Evolutionary conservation across 2,888 invertebrate species (phyloP).

Genomic region (Stegophylla sp.): DNA sequence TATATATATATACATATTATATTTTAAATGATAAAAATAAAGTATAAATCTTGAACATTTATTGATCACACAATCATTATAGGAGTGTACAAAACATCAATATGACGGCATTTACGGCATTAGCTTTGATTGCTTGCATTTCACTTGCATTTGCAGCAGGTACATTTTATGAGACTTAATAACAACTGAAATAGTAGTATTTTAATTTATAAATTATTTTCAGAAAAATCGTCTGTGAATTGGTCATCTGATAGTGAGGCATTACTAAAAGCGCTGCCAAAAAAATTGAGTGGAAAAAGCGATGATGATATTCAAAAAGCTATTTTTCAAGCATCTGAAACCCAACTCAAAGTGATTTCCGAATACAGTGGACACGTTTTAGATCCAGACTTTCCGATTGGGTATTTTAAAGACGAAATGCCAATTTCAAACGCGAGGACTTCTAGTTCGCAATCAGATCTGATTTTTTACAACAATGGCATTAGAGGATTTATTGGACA

Average conservation of each 20-base stretch:
- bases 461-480: constrained; percentile 36
- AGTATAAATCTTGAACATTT: no score
- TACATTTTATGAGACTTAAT: constrained; percentile 1
- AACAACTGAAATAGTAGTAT: neutral
- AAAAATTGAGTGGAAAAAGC: constrained; percentile 32
- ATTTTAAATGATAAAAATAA: no score
- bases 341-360: constrained; percentile 41
- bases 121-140: neutral
- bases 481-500: constrained; percentile 39
- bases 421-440: constrained; percentile 33
- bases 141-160: constrained; percentile 27
- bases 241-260: constrained; percentile 49
- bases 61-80: neutral
- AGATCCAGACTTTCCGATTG: constrained; percentile 32
- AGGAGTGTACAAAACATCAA: neutral
- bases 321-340: constrained; percentile 31
- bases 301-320: constrained; percentile 54
- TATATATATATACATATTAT: no score
- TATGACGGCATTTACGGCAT: neutral
- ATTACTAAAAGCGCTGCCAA: constrained; percentile 31
- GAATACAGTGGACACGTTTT: constrained; percentile 31
- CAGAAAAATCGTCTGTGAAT: constrained; percentile 24
- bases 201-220: neutral
- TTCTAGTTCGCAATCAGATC: constrained; percentile 30
- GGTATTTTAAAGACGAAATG: constrained; percentile 51